Base-by-base conservation (phyloP, 2,797 vertebrate genomes). In the Podarcis lilfordi region DNA sequence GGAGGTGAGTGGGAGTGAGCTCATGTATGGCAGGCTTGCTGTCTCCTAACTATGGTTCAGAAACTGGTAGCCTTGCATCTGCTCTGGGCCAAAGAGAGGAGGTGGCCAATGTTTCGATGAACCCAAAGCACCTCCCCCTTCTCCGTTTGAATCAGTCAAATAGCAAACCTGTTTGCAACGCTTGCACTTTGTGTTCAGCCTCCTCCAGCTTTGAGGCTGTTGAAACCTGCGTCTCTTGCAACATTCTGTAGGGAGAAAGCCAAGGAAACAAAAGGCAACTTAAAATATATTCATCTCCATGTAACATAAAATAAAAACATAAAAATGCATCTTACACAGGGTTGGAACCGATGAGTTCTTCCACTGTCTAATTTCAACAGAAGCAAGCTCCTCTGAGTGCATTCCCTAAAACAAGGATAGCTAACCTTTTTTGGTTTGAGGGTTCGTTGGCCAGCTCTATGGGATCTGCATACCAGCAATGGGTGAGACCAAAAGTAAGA, bases 191-290 rank as follows among this genome's bases (percentile, higher is more conserved):
- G 95, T 98, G 98, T 93, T 99, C 98, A 0, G 99, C 98, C 96
- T 99, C 99, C 92, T 99, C 98, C 97, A 99, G 97, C 96, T 98
- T 98, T 10, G 98, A 98, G 95, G 98, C 97, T 96, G 98, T 98
- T 1, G 98, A 98, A 95, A 98, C 98, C 94, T 99, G 98, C 86
- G 96, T 98, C 97, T 99, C 98, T 95, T 99, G 98, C 92, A 99
- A 97, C 96, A 98, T 99, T 96, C 99, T 99, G 88, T 15, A 93
- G 9, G 87, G 76, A 92, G 94, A 96, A 89, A 92, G 93, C 2
- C 27, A n/a, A 64, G 27, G 10, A 27, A 13, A 45, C 19, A 45
- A 29, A 74, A 75, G 23, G 29, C 71, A 32, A 29, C 32, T 55
- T 35, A 37, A 83, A 80, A 77, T 2, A 76, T 8, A 35, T 17